phyloP scores from a whole-genome alignment of 2,888 invertebrate species.

The Taphrorychus bicolor region DNA sequence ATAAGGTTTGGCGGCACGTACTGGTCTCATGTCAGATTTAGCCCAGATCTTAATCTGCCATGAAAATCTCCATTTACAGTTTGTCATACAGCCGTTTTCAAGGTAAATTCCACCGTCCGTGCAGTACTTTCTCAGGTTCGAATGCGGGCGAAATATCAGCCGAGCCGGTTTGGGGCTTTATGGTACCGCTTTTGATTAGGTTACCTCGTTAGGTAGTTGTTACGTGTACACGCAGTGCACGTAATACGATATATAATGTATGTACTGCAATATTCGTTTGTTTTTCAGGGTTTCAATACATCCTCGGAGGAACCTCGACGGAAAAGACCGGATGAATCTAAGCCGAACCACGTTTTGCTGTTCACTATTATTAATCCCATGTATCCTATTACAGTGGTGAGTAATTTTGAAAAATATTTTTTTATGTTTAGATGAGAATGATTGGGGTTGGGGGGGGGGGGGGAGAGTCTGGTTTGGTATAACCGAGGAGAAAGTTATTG shows the following conservation, averaged over 20 bases:
- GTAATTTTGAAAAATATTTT: conserved; percentile 61
- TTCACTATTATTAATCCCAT: conserved; percentile 98
- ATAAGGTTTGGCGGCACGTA: background rate
- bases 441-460: too few relatives aligned
- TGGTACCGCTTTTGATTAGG: conserved; percentile 24
- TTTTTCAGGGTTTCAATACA: conserved; percentile 56
- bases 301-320: conserved; percentile 71
- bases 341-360: conserved; percentile 95
- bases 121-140: conserved; percentile 21
- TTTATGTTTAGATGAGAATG: too few relatives aligned
- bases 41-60: background rate
- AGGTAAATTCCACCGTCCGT: conserved; percentile 34
- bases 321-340: conserved; percentile 82
- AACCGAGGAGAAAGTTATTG: too few relatives aligned
- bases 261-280: background rate
- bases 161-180: conserved; percentile 36
- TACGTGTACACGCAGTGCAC: background rate
- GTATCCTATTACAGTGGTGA: conserved; percentile 99
- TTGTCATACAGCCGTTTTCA: conserved; percentile 27
- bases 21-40: background rate
- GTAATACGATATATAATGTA: too few relatives aligned
- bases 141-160: conserved; percentile 23
- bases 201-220: conserved; percentile 4
- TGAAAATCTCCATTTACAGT: background rate
- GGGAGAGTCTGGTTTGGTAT: too few relatives aligned